Conservation (phyloP, 2,888 invertebrate genomes). For the Plebejus melissa region DNA sequence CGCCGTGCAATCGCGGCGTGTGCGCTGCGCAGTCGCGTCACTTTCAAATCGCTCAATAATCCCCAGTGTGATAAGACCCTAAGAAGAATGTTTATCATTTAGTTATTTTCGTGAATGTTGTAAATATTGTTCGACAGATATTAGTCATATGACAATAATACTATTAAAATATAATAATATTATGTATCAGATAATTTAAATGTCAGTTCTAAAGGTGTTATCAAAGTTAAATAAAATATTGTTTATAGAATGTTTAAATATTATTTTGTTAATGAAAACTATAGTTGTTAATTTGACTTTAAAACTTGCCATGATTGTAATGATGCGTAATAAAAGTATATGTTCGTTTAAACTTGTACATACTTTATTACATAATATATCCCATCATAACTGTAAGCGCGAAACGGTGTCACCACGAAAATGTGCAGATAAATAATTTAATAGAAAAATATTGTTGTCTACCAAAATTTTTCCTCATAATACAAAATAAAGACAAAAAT, state of each 20-base stretch:
- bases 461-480: not conserved
- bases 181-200: not conserved
- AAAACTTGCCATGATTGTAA: slow-evolving; percentile 19
- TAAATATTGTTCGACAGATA: not conserved
- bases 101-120: not conserved
- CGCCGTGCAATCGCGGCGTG: no score
- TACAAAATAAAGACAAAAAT: not conserved
- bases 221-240: not conserved
- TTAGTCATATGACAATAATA: not conserved
- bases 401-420: not conserved
- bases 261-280: not conserved
- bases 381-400: not conserved
- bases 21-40: no score
- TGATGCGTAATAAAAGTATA: not conserved
- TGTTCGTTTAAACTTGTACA: not conserved
- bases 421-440: not conserved
- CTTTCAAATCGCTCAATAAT: no score
- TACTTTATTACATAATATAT: not conserved
- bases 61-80: no score
- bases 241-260: not conserved
- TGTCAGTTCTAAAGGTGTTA: not conserved
- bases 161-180: not conserved
- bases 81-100: not conserved
- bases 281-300: slow-evolving; percentile 1
- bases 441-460: not conserved